Conservation (phyloP, 2,113 vertebrate species). For the Hydrolagus affinis region DNA sequence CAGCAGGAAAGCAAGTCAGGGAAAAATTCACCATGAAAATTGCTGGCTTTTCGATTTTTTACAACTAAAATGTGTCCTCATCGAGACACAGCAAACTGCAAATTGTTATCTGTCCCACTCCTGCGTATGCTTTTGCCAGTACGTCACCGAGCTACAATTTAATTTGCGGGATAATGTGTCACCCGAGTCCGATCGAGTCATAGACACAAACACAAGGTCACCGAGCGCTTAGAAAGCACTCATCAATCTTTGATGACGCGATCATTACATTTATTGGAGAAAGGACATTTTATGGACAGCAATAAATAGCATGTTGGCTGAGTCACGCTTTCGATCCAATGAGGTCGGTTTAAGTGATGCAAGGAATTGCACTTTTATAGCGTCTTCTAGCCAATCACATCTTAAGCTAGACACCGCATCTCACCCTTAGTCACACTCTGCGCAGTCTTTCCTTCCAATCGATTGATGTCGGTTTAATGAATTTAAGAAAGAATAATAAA, state of each 20-base stretch:
- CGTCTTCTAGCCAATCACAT: too few relatives aligned
- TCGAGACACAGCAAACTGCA: too few relatives aligned
- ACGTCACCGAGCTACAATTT: background rate
- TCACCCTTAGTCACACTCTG: background rate
- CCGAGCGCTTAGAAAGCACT: background rate
- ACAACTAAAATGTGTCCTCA: too few relatives aligned
- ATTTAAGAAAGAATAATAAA: too few relatives aligned
- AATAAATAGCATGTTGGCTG: too few relatives aligned
- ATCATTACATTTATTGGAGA: background rate
- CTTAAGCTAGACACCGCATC: too few relatives aligned
- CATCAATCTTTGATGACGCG: background rate
- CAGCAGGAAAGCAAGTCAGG: background rate
- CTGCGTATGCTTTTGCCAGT: background rate
- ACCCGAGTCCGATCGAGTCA: background rate
- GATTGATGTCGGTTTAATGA: constrained; percentile 3
- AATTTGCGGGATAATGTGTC: background rate
- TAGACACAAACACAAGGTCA: background rate
- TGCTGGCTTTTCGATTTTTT: too few relatives aligned
- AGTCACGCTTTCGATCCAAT: too few relatives aligned
- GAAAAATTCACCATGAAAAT: background rate
- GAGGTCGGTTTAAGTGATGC: too few relatives aligned
- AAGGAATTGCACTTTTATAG: too few relatives aligned
- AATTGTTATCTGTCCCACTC: too few relatives aligned
- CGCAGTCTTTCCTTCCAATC: background rate
- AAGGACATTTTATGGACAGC: background rate